Percentiles rank a stretch among this genome's conserved stretches.
phyloP scores from a whole-genome alignment of 2,113 vertebrate genomes.

The Aspidoscelis tigris region DNA sequence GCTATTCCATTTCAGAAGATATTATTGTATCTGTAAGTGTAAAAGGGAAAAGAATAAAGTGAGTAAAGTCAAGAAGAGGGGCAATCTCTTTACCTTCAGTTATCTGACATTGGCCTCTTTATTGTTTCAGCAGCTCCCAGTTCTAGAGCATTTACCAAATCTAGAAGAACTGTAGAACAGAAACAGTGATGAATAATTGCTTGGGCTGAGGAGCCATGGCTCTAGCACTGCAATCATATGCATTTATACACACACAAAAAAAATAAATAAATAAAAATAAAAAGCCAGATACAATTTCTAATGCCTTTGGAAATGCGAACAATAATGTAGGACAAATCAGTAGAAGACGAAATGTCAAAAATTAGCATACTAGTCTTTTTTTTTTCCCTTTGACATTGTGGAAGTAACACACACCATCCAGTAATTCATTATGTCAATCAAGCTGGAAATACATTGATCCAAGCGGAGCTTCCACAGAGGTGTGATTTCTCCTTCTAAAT shows the following conservation, averaged over 20 bases:
- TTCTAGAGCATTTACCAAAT: background rate
- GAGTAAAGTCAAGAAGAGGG: background rate
- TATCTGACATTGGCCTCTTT: background rate
- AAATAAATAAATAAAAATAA: background rate
- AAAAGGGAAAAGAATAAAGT: background rate
- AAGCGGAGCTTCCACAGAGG: constrained; percentile 45
- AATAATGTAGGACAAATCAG: constrained; percentile 4
- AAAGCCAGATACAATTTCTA: background rate
- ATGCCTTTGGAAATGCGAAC: background rate
- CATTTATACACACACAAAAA: background rate
- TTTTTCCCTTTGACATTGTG: constrained; percentile 20
- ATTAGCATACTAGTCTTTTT: background rate
- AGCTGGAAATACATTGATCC: constrained; percentile 36
- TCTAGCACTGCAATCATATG: background rate
- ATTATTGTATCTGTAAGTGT: background rate
- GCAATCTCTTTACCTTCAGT: background rate
- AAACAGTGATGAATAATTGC: background rate
- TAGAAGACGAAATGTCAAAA: constrained; percentile 39
- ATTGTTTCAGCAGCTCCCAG: background rate
- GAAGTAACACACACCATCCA: constrained; percentile 39
- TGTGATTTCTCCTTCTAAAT: background rate
- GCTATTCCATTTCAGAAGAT: background rate
- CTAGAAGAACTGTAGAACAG: background rate
- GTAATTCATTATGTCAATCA: constrained; percentile 62
- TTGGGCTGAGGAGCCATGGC: background rate